Percentiles rank a stretch among this genome's conserved stretches.
phyloP scores from a whole-genome alignment of 2,113 vertebrate species.

The Colossoma macropomum region DNA sequence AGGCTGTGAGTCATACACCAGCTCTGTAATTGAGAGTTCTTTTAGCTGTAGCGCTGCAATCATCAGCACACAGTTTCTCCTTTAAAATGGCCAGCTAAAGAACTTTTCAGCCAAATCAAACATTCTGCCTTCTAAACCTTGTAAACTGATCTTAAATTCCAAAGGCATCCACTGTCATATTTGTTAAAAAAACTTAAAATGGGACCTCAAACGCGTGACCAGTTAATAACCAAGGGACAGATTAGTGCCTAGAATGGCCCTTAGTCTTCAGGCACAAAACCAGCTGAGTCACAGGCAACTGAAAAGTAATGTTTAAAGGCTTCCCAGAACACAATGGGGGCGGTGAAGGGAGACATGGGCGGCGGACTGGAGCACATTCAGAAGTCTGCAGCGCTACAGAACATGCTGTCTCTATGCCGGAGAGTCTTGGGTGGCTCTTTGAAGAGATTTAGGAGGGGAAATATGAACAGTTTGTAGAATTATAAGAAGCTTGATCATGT shows the following conservation, averaged over 20 bases:
- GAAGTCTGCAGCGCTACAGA: slow-evolving; percentile 18
- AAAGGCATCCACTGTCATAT: background rate
- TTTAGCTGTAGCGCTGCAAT: background rate
- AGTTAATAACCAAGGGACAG: background rate
- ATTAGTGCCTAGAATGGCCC: background rate
- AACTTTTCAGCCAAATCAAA: background rate
- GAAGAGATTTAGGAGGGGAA: slow-evolving; percentile 29
- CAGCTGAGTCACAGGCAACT: background rate
- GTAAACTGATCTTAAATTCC: background rate
- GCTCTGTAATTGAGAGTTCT: background rate
- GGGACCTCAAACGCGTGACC: background rate
- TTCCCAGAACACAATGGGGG: background rate
- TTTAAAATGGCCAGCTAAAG: slow-evolving; percentile 1
- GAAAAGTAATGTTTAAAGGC: slow-evolving; percentile 9
- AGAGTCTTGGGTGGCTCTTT: slow-evolving; percentile 23
- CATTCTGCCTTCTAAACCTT: background rate
- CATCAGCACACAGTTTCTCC: background rate
- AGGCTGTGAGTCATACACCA: slow-evolving; percentile 1
- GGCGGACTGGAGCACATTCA: background rate
- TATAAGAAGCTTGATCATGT: slow-evolving; percentile 43
- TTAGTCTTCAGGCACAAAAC: background rate
- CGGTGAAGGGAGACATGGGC: background rate
- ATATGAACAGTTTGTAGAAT: slow-evolving; percentile 15
- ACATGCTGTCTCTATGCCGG: background rate
- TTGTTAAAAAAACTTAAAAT: background rate